Percentiles rank a stretch among this genome's conserved stretches.
Evolutionary conservation across 2,113 vertebrate species (phyloP).

Genomic region (Anser cygnoides): DNA sequence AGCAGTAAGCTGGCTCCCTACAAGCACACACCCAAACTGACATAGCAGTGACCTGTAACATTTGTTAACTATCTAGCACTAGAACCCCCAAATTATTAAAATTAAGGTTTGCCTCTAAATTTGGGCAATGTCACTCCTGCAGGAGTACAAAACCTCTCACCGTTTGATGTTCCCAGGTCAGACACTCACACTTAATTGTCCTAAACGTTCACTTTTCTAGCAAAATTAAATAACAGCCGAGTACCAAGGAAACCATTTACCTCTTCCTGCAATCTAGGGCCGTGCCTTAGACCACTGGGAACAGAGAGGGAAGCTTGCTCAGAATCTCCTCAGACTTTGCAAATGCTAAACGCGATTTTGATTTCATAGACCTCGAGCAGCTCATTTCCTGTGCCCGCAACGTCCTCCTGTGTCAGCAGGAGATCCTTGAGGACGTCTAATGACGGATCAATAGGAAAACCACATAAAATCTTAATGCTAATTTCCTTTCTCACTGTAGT

Average conservation of each 20-base stretch:
- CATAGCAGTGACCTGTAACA: neutral
- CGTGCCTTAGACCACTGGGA: neutral
- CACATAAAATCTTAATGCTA: conserved; percentile 17
- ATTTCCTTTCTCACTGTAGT: conserved; percentile 47
- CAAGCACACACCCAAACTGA: neutral
- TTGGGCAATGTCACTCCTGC: neutral
- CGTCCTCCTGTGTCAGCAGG: neutral
- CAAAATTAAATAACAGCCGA: neutral
- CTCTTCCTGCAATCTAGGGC: neutral
- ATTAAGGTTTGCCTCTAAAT: neutral
- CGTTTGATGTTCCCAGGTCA: neutral
- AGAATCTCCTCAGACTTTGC: neutral
- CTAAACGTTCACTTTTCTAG: neutral
- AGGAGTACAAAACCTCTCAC: neutral
- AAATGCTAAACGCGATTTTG: neutral
- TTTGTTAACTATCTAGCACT: neutral
- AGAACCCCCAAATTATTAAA: neutral
- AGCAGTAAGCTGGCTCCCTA: neutral
- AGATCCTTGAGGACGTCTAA: neutral
- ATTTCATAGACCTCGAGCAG: neutral
- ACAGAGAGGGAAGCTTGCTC: neutral
- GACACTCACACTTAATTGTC: neutral
- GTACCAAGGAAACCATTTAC: neutral
- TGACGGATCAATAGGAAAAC: conserved; percentile 48
- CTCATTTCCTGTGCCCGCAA: conserved; percentile 6